These are phyloP conservation scores for Tetragnatha versicolor DNA, from an alignment of 1,140 invertebrate genomes.

Conservation along the genomic window DNA sequence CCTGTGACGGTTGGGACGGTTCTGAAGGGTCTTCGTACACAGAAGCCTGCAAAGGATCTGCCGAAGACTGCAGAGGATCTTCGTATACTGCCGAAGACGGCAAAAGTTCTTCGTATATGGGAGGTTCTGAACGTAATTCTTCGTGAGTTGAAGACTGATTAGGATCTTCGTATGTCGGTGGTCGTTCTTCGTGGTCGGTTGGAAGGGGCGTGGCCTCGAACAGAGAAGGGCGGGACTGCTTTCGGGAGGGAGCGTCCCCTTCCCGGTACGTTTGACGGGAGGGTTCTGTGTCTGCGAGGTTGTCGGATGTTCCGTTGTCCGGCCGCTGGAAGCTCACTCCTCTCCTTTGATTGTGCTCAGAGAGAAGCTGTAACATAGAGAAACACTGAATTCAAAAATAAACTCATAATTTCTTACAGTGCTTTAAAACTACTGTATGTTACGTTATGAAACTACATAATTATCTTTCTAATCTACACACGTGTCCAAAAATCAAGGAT, in stretches of 20 bases:
- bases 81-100: too few relatives aligned
- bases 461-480: too few relatives aligned
- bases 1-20: neutral
- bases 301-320: constrained; percentile 25
- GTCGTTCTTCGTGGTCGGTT: neutral
- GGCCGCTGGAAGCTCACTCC: neutral
- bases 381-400: too few relatives aligned
- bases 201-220: constrained; percentile 7
- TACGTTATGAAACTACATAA: too few relatives aligned
- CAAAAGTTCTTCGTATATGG: too few relatives aligned
- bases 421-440: too few relatives aligned
- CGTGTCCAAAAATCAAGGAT: too few relatives aligned
- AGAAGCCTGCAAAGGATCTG: neutral
- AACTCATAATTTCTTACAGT: too few relatives aligned
- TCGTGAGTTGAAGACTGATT: neutral
- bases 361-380: too few relatives aligned
- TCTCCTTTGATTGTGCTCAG: too few relatives aligned
- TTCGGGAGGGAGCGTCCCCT: constrained; percentile 18
- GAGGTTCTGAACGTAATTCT: too few relatives aligned
- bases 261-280: constrained; percentile 19
- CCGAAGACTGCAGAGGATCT: neutral
- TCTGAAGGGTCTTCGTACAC: neutral
- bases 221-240: constrained; percentile 19
- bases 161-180: neutral
- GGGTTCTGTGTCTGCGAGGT: neutral